Evolutionary conservation across 2,888 invertebrate species (phyloP).

Genomic region (Patella depressa): DNA sequence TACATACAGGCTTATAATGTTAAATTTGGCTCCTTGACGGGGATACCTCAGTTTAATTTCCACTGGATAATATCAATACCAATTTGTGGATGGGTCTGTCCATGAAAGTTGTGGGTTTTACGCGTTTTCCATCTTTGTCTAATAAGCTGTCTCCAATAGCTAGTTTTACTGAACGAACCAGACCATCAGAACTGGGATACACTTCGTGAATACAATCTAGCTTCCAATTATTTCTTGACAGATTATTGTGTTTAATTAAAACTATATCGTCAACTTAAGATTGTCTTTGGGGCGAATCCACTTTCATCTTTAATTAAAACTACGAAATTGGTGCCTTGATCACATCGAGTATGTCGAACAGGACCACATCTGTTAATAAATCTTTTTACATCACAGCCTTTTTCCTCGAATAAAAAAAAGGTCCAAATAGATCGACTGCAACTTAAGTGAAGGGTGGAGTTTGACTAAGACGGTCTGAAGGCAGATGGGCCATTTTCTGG

Average conservation of each 20-base stretch:
- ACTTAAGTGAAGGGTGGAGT: conserved; percentile 26
- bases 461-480: conserved; percentile 17
- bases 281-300: conserved; percentile 33
- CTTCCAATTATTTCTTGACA: conserved; percentile 34
- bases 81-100: conserved; percentile 39
- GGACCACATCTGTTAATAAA: conserved; percentile 19
- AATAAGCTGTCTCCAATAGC: conserved; percentile 17
- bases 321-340: background rate
- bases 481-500: conserved; percentile 31
- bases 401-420: conserved; percentile 17
- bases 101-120: conserved; percentile 16
- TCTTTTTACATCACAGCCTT: conserved; percentile 8
- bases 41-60: background rate
- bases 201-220: conserved; percentile 28
- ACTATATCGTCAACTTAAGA: conserved; percentile 41
- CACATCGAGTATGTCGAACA: conserved; percentile 11
- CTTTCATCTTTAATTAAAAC: conserved; percentile 32
- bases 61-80: conserved; percentile 22
- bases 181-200: conserved; percentile 25
- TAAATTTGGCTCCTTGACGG: background rate
- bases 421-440: conserved; percentile 25
- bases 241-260: conserved; percentile 35
- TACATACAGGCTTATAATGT: too few relatives aligned
- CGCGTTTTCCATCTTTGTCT: conserved; percentile 22
- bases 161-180: conserved; percentile 33